A percentile compares a stretch with the other conserved stretches of the same genome.
These are phyloP conservation scores for Xylota sylvarum DNA, from an alignment of 2,888 invertebrate genomes.

Conservation along the genomic window DNA sequence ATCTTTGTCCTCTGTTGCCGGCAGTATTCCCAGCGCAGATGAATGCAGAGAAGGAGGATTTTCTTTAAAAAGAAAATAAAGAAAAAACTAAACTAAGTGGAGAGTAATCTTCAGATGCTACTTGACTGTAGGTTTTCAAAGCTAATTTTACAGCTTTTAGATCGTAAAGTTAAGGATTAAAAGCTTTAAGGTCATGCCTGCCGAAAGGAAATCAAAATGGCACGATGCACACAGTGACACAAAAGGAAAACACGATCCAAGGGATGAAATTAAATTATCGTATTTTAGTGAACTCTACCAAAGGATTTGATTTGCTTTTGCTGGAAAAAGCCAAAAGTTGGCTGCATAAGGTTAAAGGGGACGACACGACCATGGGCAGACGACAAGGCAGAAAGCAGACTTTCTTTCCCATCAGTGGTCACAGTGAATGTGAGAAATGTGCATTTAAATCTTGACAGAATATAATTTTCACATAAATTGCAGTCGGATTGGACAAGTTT, in stretches of 20 bases:
- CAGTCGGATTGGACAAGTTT: constrained; percentile 69
- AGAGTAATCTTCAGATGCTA: constrained; percentile 71
- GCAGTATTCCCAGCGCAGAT: constrained; percentile 23
- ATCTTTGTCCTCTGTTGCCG: constrained; percentile 65
- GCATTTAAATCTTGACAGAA: constrained; percentile 63
- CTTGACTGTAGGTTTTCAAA: constrained; percentile 73
- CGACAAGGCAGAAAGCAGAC: background rate
- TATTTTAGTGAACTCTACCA: constrained; percentile 48
- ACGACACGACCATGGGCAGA: constrained; percentile 6
- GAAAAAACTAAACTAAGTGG: constrained; percentile 54
- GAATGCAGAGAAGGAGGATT: constrained; percentile 19
- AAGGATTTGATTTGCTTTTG: constrained; percentile 30
- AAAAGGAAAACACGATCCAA: constrained; percentile 54
- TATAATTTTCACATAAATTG: constrained; percentile 72
- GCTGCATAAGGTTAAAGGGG: constrained; percentile 28
- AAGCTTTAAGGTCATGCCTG: constrained; percentile 72
- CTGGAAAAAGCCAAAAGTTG: constrained; percentile 35
- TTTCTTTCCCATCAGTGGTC: constrained; percentile 63
- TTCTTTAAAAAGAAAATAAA: constrained; percentile 38
- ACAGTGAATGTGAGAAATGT: constrained; percentile 64
- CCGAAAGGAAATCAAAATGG: constrained; percentile 63
- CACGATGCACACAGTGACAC: constrained; percentile 40
- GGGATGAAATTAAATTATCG: constrained; percentile 69
- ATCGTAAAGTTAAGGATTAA: constrained; percentile 74
- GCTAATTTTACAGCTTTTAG: constrained; percentile 77